A percentile compares a stretch with the other conserved stretches of the same genome.
Conservation (phyloP, 2,797 vertebrate species). For the Jordanella pulchra region DNA sequence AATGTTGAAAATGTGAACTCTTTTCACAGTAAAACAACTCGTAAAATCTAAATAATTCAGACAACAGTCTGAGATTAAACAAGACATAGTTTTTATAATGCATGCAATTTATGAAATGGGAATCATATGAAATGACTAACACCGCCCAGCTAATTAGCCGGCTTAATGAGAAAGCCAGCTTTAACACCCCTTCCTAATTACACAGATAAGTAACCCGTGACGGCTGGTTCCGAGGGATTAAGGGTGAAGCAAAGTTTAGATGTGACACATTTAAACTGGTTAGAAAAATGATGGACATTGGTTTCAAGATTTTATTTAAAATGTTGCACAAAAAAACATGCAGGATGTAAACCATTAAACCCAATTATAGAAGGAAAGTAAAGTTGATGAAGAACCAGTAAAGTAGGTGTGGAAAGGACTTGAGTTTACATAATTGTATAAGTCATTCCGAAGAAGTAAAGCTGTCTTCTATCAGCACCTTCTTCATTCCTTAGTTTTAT, state of each 20-base stretch:
- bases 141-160: constrained; percentile 48
- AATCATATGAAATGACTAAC: constrained; percentile 1
- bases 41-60: constrained; percentile 27
- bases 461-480: neutral
- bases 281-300: neutral
- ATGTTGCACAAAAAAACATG: neutral
- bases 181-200: constrained; percentile 52
- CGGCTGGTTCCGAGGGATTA: constrained; percentile 25
- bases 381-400: neutral
- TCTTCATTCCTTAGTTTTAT: neutral
- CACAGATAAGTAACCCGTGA: constrained; percentile 45
- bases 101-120: constrained; percentile 23
- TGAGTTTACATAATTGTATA: neutral
- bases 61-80: constrained; percentile 14
- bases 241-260: constrained; percentile 13
- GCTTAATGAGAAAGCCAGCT: constrained; percentile 52
- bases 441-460: neutral
- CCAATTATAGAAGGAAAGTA: neutral
- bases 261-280: neutral
- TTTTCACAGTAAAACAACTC: constrained; percentile 28
- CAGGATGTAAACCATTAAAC: neutral
- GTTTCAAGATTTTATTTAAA: neutral
- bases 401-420: neutral
- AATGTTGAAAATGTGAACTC: constrained; percentile 32
- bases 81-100: constrained; percentile 10